Conservation (phyloP, 30 jellyfish, hydroid and myxozoan species). For the Rhopilema esculentum region DNA sequence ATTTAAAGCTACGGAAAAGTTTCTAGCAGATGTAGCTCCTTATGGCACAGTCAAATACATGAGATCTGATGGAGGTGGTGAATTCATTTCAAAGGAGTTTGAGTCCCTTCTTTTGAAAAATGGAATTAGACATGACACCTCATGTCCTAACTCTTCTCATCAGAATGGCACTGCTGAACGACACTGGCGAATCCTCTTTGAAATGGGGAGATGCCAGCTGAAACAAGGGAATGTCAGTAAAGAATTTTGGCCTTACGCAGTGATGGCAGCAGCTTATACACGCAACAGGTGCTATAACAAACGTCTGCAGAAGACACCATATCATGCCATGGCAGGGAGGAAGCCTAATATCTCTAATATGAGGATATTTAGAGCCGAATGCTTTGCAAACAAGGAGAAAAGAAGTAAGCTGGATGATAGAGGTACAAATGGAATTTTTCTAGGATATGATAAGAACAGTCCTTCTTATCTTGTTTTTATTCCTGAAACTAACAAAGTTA, state of each 20-base stretch:
- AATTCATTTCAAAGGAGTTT: conserved; percentile 47
- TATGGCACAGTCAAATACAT: conserved; percentile 64
- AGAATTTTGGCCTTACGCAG: conserved; percentile 84
- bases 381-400: conserved; percentile 58
- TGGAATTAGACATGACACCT: conserved; percentile 48
- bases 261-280: conserved; percentile 68
- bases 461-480: conserved; percentile 51
- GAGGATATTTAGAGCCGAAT: conserved; percentile 73
- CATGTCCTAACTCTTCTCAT: conserved; percentile 82
- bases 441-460: conserved; percentile 66
- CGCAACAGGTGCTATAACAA: conserved; percentile 68
- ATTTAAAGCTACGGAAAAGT: conserved; percentile 46
- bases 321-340: conserved; percentile 46
- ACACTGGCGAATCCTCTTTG: conserved; percentile 79
- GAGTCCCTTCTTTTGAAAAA: conserved; percentile 19
- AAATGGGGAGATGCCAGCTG: conserved; percentile 76
- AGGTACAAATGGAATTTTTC: conserved; percentile 27
- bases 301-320: conserved; percentile 48
- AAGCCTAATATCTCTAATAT: conserved; percentile 48
- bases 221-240: conserved; percentile 55
- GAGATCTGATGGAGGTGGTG: conserved; percentile 62
- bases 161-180: conserved; percentile 91
- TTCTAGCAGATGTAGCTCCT: conserved; percentile 69
- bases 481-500: conserved; percentile 28
- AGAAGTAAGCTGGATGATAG: conserved; percentile 40